Conservation (phyloP, 1,140 invertebrate genomes). For the Hermatobates lingyangjiaoensis region DNA sequence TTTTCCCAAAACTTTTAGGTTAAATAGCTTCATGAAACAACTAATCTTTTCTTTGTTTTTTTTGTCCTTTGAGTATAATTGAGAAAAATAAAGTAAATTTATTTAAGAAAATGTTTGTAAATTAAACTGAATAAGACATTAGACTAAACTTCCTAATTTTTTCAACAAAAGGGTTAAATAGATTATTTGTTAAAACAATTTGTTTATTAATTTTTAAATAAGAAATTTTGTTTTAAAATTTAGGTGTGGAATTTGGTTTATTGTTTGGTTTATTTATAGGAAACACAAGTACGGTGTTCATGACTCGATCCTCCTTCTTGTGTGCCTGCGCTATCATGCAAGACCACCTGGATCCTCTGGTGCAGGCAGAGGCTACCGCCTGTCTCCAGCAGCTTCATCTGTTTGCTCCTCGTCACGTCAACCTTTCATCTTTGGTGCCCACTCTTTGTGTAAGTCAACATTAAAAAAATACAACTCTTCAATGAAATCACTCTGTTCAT, state of each 20-base stretch:
- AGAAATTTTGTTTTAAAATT: too few relatives aligned
- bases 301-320: slow-evolving; percentile 57
- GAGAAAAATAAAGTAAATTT: too few relatives aligned
- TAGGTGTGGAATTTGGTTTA: not conserved
- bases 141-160: too few relatives aligned
- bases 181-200: not conserved
- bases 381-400: slow-evolving; percentile 94
- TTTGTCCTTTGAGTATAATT: too few relatives aligned
- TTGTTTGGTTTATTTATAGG: slow-evolving; percentile 22
- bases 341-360: slow-evolving; percentile 69
- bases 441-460: slow-evolving; percentile 80
- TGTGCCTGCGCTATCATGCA: slow-evolving; percentile 86
- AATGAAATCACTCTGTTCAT: too few relatives aligned
- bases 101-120: too few relatives aligned
- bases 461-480: too few relatives aligned
- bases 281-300: slow-evolving; percentile 45
- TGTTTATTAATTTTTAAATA: not conserved
- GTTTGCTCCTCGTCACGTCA: slow-evolving; percentile 87
- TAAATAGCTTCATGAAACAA: too few relatives aligned
- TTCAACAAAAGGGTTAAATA: too few relatives aligned
- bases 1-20: too few relatives aligned
- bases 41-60: too few relatives aligned
- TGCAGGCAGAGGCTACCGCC: slow-evolving; percentile 87
- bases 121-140: too few relatives aligned
- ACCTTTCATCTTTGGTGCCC: slow-evolving; percentile 79